Percentiles rank a stretch among this genome's conserved stretches.
Evolutionary conservation across 2,888 invertebrate genomes (phyloP).

Genomic region (Eilema griseolum): DNA sequence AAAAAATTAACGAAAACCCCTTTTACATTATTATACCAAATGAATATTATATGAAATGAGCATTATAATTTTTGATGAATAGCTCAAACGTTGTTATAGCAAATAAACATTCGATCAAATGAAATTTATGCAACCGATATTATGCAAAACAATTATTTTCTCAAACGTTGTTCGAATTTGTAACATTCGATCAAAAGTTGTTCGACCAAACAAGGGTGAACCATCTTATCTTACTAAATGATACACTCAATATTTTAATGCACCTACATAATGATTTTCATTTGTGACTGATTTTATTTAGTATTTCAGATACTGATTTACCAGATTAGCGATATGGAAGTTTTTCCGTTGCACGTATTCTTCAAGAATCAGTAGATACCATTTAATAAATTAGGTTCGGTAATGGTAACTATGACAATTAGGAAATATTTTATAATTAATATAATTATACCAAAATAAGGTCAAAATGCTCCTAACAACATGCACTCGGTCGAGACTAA

Average conservation of each 20-base stretch:
- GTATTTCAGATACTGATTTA: not conserved
- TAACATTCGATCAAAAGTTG: too few relatives aligned
- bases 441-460: not conserved
- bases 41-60: too few relatives aligned
- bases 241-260: not conserved
- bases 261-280: not conserved
- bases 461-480: not conserved
- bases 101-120: too few relatives aligned
- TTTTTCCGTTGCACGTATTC: not conserved
- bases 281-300: not conserved
- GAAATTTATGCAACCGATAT: too few relatives aligned
- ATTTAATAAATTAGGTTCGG: not conserved
- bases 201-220: too few relatives aligned
- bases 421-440: not conserved
- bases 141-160: too few relatives aligned
- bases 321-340: not conserved
- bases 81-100: too few relatives aligned
- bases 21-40: too few relatives aligned
- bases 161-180: too few relatives aligned
- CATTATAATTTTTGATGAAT: too few relatives aligned
- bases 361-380: not conserved
- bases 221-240: too few relatives aligned
- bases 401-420: not conserved
- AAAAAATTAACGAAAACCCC: too few relatives aligned
- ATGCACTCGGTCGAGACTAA: not conserved